Percentiles rank a stretch among this genome's conserved stretches.
These are phyloP conservation scores for Crotalus viridis DNA, from an alignment of 2,113 vertebrate species.

Conservation along the genomic window DNA sequence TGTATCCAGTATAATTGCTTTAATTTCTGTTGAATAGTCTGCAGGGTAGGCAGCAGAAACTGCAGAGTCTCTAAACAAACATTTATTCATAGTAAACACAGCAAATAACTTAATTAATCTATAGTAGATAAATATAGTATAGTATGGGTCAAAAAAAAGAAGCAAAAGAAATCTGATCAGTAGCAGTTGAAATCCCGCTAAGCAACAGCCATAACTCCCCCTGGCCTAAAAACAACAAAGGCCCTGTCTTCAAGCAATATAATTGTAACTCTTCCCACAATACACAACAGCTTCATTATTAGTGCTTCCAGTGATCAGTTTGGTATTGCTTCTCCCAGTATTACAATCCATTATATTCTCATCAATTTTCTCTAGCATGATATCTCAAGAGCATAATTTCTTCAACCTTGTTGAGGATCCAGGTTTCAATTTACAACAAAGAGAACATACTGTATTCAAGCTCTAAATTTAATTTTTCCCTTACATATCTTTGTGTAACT, in stretches of 20 bases:
- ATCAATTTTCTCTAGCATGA: not conserved
- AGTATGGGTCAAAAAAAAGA: not conserved
- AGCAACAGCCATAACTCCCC: not conserved
- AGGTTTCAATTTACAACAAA: not conserved
- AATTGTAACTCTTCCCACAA: not conserved
- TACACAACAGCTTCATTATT: not conserved
- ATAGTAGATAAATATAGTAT: not conserved
- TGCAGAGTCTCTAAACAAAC: not conserved
- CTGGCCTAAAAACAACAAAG: not conserved
- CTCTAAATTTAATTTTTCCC: not conserved
- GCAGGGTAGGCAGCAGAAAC: not conserved
- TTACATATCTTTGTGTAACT: not conserved
- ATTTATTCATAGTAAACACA: not conserved
- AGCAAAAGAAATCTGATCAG: not conserved
- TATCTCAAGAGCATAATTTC: not conserved
- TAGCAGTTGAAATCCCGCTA: not conserved
- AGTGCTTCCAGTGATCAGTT: not conserved
- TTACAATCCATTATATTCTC: not conserved
- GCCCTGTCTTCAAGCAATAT: not conserved
- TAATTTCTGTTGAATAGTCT: not conserved
- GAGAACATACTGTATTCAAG: not conserved
- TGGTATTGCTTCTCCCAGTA: not conserved
- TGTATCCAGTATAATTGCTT: not conserved
- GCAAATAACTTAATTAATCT: not conserved
- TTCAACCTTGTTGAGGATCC: not conserved